These are phyloP conservation scores for Furcifer pardalis DNA, from an alignment of 2,797 vertebrate genomes.

Conservation along the genomic window DNA sequence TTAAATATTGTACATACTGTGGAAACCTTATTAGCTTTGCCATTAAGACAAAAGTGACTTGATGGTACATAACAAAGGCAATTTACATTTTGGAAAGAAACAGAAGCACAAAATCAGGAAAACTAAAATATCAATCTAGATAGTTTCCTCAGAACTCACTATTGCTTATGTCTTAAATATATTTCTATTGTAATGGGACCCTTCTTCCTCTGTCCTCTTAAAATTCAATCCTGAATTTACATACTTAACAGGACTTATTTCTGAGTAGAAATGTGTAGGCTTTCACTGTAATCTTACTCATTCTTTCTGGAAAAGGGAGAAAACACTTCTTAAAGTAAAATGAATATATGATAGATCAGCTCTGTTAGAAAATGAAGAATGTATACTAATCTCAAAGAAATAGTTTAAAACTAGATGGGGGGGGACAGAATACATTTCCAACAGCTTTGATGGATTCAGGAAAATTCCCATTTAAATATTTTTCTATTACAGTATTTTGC, in stretches of 20 bases:
- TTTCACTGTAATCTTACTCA: background rate
- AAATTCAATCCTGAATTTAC: too few species aligned
- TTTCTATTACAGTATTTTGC: background rate
- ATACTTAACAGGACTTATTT: background rate
- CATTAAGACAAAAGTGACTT: too few species aligned
- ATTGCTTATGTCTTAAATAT: background rate
- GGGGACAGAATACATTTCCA: background rate
- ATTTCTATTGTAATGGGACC: background rate
- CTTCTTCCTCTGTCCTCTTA: background rate
- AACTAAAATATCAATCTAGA: background rate
- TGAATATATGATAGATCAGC: background rate
- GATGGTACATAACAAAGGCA: too few species aligned
- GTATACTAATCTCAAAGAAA: background rate
- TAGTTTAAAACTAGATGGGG: background rate
- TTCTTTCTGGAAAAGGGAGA: background rate
- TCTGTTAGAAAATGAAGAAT: background rate
- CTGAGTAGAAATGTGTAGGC: background rate
- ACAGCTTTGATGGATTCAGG: constrained; percentile 18
- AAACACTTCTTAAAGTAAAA: background rate
- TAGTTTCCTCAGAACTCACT: background rate
- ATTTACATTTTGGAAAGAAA: background rate
- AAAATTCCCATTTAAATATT: constrained; percentile 47
- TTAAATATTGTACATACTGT: too few species aligned
- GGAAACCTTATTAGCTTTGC: too few species aligned
- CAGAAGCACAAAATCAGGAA: background rate